A percentile compares a stretch with the other conserved stretches of the same genome.
Conservation (phyloP, 2,888 invertebrate species). For the Elegia similella region DNA sequence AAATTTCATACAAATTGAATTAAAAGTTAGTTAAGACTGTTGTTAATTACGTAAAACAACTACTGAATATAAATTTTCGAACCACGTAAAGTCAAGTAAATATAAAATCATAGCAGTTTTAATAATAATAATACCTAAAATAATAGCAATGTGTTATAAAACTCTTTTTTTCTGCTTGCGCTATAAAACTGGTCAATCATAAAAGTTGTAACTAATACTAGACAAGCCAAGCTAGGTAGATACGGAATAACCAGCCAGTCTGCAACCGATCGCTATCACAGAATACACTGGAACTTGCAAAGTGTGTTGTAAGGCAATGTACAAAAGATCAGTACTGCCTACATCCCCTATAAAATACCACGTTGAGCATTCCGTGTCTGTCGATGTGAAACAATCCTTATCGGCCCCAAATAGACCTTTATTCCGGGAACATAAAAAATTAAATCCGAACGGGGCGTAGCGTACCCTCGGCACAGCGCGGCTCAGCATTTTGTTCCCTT, state of each 20-base stretch:
- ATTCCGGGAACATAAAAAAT: slow-evolving; percentile 54
- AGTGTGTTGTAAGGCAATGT: not conserved
- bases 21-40: too few relatives aligned
- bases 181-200: not conserved
- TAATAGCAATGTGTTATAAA: too few relatives aligned
- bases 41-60: too few relatives aligned
- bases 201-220: not conserved
- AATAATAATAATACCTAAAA: too few relatives aligned
- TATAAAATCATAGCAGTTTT: too few relatives aligned
- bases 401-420: slow-evolving; percentile 29
- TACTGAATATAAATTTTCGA: too few relatives aligned
- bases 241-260: slow-evolving; percentile 1
- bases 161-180: not conserved
- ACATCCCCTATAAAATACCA: not conserved
- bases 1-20: too few relatives aligned
- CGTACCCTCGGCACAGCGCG: slow-evolving; percentile 41
- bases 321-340: not conserved
- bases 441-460: slow-evolving; percentile 30
- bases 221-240: not conserved
- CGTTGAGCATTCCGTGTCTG: slow-evolving; percentile 8
- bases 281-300: not conserved
- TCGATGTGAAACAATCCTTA: slow-evolving; percentile 18
- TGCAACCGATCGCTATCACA: slow-evolving; percentile 11
- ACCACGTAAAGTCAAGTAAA: too few relatives aligned
- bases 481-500: slow-evolving; percentile 48